Conservation (phyloP, 1,140 invertebrate species). For the Choristoneura fumiferana region DNA sequence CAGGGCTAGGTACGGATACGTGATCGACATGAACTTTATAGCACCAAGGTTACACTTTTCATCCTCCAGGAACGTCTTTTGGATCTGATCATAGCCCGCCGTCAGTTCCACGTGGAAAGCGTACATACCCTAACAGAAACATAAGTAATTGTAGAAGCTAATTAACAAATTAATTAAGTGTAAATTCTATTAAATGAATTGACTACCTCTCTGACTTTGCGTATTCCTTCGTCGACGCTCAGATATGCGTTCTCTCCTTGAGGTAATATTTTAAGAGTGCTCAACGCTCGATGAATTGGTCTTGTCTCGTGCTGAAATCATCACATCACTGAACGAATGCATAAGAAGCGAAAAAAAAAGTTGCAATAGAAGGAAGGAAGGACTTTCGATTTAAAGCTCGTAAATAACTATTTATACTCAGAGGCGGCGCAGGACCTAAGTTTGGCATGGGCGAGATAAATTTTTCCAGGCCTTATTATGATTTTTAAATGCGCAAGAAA, state of each 20-base stretch:
- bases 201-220: conserved; percentile 12
- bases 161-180: no score
- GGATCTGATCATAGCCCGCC: conserved; percentile 1
- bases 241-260: conserved; percentile 9
- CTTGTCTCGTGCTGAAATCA: conserved; percentile 5
- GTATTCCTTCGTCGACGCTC: conserved; percentile 5
- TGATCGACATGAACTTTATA: not conserved
- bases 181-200: no score
- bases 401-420: no score
- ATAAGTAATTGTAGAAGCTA: no score
- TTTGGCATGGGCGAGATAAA: no score
- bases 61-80: conserved; percentile 11
- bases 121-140: conserved; percentile 3
- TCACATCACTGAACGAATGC: no score
- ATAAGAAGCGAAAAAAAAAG: no score
- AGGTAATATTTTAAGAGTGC: not conserved
- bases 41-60: conserved; percentile 15
- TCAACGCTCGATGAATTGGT: not conserved
- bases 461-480: no score
- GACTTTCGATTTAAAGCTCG: no score
- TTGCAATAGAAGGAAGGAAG: no score
- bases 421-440: no score
- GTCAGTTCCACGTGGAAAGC: conserved; percentile 20
- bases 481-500: no score
- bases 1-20: not conserved